These are phyloP conservation scores for Epizoanthus rinbou DNA, from an alignment of 92 coral and sea anemone genomes.

Conservation along the genomic window DNA sequence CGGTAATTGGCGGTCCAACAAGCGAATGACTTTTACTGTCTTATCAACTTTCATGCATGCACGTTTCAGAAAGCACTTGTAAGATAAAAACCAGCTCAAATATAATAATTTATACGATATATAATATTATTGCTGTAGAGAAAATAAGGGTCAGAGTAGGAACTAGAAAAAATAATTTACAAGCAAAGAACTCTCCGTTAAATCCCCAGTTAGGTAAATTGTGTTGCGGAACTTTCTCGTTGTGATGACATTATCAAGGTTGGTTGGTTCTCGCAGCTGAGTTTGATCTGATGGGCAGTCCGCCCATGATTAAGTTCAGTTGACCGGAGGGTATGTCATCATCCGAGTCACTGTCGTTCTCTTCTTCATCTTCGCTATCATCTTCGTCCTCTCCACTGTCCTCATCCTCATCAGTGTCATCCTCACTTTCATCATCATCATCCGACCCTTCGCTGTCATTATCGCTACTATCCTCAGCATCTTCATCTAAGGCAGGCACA, in stretches of 20 bases:
- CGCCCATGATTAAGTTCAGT: constrained; percentile 84
- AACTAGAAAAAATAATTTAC: too few relatives aligned
- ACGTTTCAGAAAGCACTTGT: too few relatives aligned
- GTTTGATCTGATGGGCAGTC: constrained; percentile 70
- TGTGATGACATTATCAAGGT: neutral
- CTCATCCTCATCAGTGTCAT: constrained; percentile 40
- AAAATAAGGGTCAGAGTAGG: too few relatives aligned
- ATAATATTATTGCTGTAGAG: too few relatives aligned
- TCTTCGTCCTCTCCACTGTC: constrained; percentile 47
- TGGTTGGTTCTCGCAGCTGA: constrained; percentile 9
- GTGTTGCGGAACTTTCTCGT: too few relatives aligned
- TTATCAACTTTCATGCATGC: too few relatives aligned
- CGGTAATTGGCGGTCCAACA: too few relatives aligned
- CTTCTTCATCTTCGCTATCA: constrained; percentile 55
- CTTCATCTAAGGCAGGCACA: constrained; percentile 14
- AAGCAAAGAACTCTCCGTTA: too few relatives aligned
- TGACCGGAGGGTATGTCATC: constrained; percentile 72
- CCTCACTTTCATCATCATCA: constrained; percentile 54
- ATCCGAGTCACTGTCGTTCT: constrained; percentile 64
- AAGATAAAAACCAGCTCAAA: too few relatives aligned
- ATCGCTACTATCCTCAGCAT: constrained; percentile 45
- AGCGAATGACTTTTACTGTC: too few relatives aligned
- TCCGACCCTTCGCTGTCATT: constrained; percentile 54
- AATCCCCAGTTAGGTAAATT: too few relatives aligned
- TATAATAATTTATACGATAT: too few relatives aligned